Evolutionary conservation across 2,888 invertebrate species (phyloP).

Genomic region (Lamproptera curius): DNA sequence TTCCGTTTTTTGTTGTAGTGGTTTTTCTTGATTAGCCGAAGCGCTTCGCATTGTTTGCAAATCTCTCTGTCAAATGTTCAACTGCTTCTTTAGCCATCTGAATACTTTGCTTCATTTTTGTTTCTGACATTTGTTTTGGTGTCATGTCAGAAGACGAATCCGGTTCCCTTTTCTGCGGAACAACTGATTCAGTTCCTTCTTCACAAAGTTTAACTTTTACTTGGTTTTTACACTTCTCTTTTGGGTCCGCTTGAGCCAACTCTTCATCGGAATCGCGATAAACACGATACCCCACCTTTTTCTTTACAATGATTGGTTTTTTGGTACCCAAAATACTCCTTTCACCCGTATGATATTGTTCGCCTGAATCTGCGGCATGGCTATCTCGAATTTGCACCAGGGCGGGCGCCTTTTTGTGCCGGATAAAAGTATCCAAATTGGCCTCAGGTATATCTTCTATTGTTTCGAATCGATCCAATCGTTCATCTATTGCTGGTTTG

Average conservation of each 20-base stretch:
- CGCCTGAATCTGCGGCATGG: neutral
- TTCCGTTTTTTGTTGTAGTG: slow-evolving; percentile 37
- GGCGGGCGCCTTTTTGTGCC: slow-evolving; percentile 46
- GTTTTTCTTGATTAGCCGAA: slow-evolving; percentile 32
- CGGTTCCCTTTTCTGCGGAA: slow-evolving; percentile 33
- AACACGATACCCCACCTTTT: slow-evolving; percentile 50
- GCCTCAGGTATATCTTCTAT: slow-evolving; percentile 25
- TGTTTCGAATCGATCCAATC: slow-evolving; percentile 29
- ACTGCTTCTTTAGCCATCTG: slow-evolving; percentile 61
- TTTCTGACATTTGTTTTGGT: slow-evolving; percentile 36
- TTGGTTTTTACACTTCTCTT: slow-evolving; percentile 52
- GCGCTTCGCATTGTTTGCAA: slow-evolving; percentile 45
- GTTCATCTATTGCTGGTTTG: slow-evolving; percentile 45
- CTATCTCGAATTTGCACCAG: slow-evolving; percentile 9
- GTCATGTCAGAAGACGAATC: slow-evolving; percentile 30
- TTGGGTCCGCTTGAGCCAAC: slow-evolving; percentile 44
- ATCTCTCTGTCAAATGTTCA: slow-evolving; percentile 55
- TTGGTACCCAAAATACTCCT: slow-evolving; percentile 41
- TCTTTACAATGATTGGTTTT: slow-evolving; percentile 56
- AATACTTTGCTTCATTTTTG: slow-evolving; percentile 56
- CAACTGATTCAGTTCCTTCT: slow-evolving; percentile 35
- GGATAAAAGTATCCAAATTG: slow-evolving; percentile 31
- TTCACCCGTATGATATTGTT: slow-evolving; percentile 29
- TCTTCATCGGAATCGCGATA: slow-evolving; percentile 62
- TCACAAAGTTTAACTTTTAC: slow-evolving; percentile 61